Evolutionary conservation across 2,797 vertebrate species (phyloP), one percentile per base, ranked within the genome.

Genomic region (Clarias fuscus): DNA sequence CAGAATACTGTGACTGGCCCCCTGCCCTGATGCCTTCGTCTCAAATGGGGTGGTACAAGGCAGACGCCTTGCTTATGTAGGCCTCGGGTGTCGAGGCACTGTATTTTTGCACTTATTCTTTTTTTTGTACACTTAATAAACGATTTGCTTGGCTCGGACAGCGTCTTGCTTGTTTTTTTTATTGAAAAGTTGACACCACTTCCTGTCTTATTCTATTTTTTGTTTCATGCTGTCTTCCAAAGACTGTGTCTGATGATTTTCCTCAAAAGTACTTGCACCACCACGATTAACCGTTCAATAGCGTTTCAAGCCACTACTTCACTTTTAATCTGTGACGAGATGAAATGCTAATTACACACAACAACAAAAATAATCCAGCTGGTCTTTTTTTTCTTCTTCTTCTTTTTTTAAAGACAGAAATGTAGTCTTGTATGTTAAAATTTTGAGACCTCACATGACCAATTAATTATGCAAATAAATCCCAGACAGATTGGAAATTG

Each of bases 91-190:
- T 76, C 65, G 93, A 94, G 94, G 93, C 91, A 92, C 94, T 93
- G 93, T 94, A 86, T 90, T 90, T 91, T 90, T 90, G 90, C 91
- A 90, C 90, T 90, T 91, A 48, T 33, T 95, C 93, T 95, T 93
- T 93, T 94, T 95, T 91, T 96, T 96, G 93, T 96, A 95, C 93
- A 96, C 95, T 93, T 93, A 95, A 95, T 95, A 95, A 96, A 93
- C 83, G 93, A 92, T 89, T 86, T 92, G 94, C 93, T 95, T 95
- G 93, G 93, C 93, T 93, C 90, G 89, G 92, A 84, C 65, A 15
- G 24, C 40, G 59, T 73, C 84, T n/a, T 40, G 18, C 30, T 14
- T 62, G 40, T 79, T 15, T 17, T 79, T 15, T 17, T 89, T 68
- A 82, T 82, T 56, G 4, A 82, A 81, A 68, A 5, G 17, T 53